A percentile compares a stretch with the other conserved stretches of the same genome.
phyloP scores from a whole-genome alignment of 2,888 invertebrate species.

The Zele albiditarsus region DNA sequence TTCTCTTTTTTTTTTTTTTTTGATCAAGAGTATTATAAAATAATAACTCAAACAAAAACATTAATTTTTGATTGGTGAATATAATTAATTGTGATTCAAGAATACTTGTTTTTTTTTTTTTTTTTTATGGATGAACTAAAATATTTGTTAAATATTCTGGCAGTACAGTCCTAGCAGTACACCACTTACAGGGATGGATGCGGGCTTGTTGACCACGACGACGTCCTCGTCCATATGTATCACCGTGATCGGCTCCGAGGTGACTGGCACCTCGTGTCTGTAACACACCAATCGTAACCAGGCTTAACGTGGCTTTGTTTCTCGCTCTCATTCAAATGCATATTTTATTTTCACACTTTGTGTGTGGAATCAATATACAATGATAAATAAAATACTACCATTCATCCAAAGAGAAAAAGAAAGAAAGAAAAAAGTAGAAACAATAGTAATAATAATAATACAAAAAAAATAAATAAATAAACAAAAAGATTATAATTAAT shows the following conservation, averaged over 20 bases:
- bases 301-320: slow-evolving; percentile 71
- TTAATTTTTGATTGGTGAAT: too few species aligned
- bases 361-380: slow-evolving; percentile 25
- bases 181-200: slow-evolving; percentile 99
- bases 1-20: too few species aligned
- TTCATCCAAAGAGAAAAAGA: background rate
- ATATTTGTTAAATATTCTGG: slow-evolving; percentile 56
- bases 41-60: too few species aligned
- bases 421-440: background rate
- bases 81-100: too few species aligned
- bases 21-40: too few species aligned
- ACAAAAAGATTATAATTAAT: background rate
- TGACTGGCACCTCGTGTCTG: slow-evolving; percentile 99
- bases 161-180: slow-evolving; percentile 77
- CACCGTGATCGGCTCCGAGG: slow-evolving; percentile 96
- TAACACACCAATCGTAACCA: slow-evolving; percentile 76
- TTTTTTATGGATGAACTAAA: too few species aligned
- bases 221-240: slow-evolving; percentile 98
- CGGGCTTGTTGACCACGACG: slow-evolving; percentile 99
- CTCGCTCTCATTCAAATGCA: slow-evolving; percentile 36
- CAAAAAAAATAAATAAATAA: background rate
- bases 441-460: background rate
- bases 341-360: slow-evolving; percentile 35
- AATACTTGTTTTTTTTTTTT: too few species aligned
- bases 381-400: background rate